phyloP scores from a whole-genome alignment of 1,140 invertebrate species.

The Telenomus remus region DNA sequence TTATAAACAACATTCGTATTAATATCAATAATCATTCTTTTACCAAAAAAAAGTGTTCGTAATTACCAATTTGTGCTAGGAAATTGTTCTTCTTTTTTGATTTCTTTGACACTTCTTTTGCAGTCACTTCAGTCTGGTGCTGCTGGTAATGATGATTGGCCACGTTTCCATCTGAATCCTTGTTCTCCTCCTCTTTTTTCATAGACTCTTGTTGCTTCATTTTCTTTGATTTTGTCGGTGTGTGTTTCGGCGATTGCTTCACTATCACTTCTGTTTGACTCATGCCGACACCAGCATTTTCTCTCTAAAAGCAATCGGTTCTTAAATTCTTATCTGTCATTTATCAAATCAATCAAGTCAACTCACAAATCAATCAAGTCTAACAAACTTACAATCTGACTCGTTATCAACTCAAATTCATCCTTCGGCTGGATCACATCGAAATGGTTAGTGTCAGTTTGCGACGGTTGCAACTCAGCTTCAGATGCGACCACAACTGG shows the following conservation, averaged over 20 bases:
- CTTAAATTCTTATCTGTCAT: too few relatives aligned
- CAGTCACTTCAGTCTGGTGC: constrained; percentile 60
- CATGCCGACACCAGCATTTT: constrained; percentile 65
- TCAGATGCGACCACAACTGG: constrained; percentile 69
- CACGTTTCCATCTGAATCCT: constrained; percentile 40
- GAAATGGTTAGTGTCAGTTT: constrained; percentile 81
- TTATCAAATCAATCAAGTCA: too few relatives aligned
- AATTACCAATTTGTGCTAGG: constrained; percentile 74
- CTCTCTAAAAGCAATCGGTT: constrained; percentile 61
- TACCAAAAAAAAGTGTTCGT: too few relatives aligned
- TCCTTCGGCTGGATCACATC: constrained; percentile 87
- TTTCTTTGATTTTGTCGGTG: constrained; percentile 69
- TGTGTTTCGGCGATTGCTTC: constrained; percentile 70
- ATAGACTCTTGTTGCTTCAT: constrained; percentile 62
- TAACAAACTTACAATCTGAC: constrained; percentile 72
- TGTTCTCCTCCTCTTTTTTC: constrained; percentile 67
- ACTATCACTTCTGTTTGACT: constrained; percentile 58
- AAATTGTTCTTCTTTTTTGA: constrained; percentile 76
- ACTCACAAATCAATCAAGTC: too few relatives aligned
- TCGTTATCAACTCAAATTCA: constrained; percentile 81
- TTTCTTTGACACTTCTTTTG: constrained; percentile 72
- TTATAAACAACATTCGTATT: background rate
- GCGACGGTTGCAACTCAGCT: constrained; percentile 60
- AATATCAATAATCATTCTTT: too few relatives aligned
- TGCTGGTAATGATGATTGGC: constrained; percentile 52